Base-by-base conservation (phyloP, 92 coral and sea anemone genomes). In the Anthopleura xanthogrammica region DNA sequence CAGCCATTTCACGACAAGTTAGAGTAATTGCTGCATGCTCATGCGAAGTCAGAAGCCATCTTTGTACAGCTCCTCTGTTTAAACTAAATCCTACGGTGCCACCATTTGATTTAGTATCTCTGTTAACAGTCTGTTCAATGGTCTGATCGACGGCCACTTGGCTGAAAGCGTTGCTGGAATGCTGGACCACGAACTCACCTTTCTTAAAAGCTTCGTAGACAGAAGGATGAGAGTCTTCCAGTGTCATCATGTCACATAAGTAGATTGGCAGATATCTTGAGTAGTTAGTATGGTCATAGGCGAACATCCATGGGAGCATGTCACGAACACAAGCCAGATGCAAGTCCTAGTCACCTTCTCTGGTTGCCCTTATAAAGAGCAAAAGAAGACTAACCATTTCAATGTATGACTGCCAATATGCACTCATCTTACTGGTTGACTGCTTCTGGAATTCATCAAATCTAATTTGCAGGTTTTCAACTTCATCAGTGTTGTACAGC, bases 281-380 rank as follows among this genome's bases (percentile, higher is more conserved):
- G n/a, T 58, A 58, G 65, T 85, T 85, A 66, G 60, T 79, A 41
- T 84, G 88, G 75, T 85, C 84, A 42, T 85, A 85, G 72, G 84
- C 79, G 48, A 85, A 85, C 83, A 85, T 85, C 88, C 88, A 85
- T 16, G 88, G 88, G 24, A 85, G 83, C 88, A 85, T 85, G 62
- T 78, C 40, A 16, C 83, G 74, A 76, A 83, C 50, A 57, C 86
- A 83, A 65, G 24, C 52, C 46, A 83, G 86, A 77, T 83, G 73
- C 82, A 83, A 60, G 36, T 83, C 58, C 86, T 81, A 83, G 40
- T 74, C 86, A 39, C 86, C 86, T 83, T 83, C 86, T 75, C 86
- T 83, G 68, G 50, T 83, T 41, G 86, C 39, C 20, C 86, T 11
- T 29, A 83, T 73, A 46, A 83, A 83, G 11, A 52, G 73, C 81